Evolutionary conservation across 2,113 vertebrate genomes (phyloP).

Genomic region (Microcebus tavaratra): DNA sequence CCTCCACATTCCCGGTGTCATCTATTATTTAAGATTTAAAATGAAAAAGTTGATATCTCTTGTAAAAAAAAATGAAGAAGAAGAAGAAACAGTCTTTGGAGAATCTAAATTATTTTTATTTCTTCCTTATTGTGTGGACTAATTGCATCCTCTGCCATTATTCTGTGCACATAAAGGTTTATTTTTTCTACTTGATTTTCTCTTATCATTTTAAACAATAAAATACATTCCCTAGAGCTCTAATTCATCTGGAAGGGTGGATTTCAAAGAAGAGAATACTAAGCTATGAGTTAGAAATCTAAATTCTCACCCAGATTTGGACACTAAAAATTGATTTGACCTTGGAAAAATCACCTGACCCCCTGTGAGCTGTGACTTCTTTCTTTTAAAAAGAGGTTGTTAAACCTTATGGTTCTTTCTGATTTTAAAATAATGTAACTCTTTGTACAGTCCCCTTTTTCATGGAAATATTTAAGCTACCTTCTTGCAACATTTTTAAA

Average conservation of each 20-base stretch:
- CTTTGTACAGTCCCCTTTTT: background rate
- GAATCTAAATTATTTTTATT: slow-evolving; percentile 9
- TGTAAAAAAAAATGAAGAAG: background rate
- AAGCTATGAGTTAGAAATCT: background rate
- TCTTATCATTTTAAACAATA: slow-evolving; percentile 33
- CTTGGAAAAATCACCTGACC: background rate
- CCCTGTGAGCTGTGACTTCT: background rate
- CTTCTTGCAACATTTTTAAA: background rate
- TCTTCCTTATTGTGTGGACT: slow-evolving; percentile 23
- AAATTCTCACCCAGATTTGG: background rate
- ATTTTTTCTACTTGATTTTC: slow-evolving; percentile 21
- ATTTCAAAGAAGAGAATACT: background rate
- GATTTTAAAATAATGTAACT: background rate
- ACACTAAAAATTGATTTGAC: background rate
- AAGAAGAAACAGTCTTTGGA: slow-evolving; percentile 41
- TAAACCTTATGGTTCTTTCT: background rate
- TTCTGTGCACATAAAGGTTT: slow-evolving; percentile 14
- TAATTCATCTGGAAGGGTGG: background rate
- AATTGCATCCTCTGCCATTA: slow-evolving; percentile 1
- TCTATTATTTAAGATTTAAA: slow-evolving; percentile 70
- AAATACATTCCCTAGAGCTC: background rate
- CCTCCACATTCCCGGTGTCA: slow-evolving; percentile 47
- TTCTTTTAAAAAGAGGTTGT: background rate
- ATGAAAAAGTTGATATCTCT: slow-evolving; percentile 21
- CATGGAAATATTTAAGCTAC: background rate